A percentile compares a stretch with the other conserved stretches of the same genome.
Evolutionary conservation across 2,797 vertebrate genomes (phyloP).

Genomic region (Protosalanx chinensis): DNA sequence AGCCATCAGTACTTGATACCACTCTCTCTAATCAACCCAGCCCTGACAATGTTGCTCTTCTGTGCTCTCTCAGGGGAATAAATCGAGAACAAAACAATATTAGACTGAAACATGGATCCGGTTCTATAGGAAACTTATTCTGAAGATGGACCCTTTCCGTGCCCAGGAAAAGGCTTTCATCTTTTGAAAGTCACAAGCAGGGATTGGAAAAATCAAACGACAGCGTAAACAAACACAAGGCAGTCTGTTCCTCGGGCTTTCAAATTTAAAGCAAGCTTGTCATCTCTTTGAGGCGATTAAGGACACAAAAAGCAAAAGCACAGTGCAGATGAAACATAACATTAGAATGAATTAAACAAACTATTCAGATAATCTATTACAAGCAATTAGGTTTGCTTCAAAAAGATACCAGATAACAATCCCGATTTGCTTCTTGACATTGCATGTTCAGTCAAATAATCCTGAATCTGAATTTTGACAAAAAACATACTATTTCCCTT

Average conservation of each 20-base stretch:
- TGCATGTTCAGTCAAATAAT: no score
- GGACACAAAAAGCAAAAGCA: slow-evolving; percentile 37
- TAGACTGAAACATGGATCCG: neutral
- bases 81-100: neutral
- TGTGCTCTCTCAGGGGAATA: neutral
- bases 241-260: slow-evolving; percentile 33
- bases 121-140: neutral
- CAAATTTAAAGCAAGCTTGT: slow-evolving; percentile 33
- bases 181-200: slow-evolving; percentile 8
- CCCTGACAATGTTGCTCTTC: neutral
- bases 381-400: no score
- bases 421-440: no score
- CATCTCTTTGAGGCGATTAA: slow-evolving; percentile 55
- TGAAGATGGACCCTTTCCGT: neutral
- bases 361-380: neutral
- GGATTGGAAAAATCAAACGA: neutral
- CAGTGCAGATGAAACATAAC: neutral
- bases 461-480: no score
- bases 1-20: neutral
- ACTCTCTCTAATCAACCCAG: neutral
- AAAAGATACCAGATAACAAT: no score
- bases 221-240: neutral
- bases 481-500: no score
- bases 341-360: neutral
- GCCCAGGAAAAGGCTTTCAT: neutral